Base-by-base conservation (phyloP, 2,113 vertebrate species). In the Amblyopsis rosae region DNA sequence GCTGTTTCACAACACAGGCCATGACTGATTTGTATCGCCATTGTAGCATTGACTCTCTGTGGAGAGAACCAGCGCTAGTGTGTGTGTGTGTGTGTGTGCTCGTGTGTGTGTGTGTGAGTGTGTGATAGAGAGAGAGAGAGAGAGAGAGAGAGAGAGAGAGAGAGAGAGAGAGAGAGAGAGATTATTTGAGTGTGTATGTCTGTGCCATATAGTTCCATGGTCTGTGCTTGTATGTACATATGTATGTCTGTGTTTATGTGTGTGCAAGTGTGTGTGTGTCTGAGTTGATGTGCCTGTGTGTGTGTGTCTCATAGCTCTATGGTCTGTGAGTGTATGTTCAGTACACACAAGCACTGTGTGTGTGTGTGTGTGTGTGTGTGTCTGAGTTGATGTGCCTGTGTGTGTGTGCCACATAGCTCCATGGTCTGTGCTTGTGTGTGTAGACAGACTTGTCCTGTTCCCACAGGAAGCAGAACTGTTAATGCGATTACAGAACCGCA, bases 401-500 rank as follows among this genome's bases (percentile, higher is more conserved):
- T 19, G 19, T 26, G 26, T 26, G 26, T 26, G 26, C 26, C 26
- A 26, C 26, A 26, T 26, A 26, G 26, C 26, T 26, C 26, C 26
- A 26, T 26, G 26, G 26, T 26, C 1, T 51, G 49, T 51, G 49
- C 13, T 11, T 50, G 49, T 50, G 6, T 51, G 49, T 51, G 49
- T 26, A 26, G 10, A 54, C 70, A 0, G 65, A 84, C 85, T 86
- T 78, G 69, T 68, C 87, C 77, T 68, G 78, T 77, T 41, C 76
- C 77, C 76, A 87, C 61, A 82, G 86, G 81, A 84, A 68, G 77
- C 64, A 64, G 68, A 79, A 66, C 70, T 65, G 62, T 80, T 92
- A 92, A 93, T 89, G 72, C 72, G 88, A 92, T 92, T 92, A 91
- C 79, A 63, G 73, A 68, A 77, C 74, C 58, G 47, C 62, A 82